Percentiles rank a stretch among this genome's conserved stretches.
phyloP scores from a whole-genome alignment of 2,113 vertebrate genomes.

The Scortum barcoo region DNA sequence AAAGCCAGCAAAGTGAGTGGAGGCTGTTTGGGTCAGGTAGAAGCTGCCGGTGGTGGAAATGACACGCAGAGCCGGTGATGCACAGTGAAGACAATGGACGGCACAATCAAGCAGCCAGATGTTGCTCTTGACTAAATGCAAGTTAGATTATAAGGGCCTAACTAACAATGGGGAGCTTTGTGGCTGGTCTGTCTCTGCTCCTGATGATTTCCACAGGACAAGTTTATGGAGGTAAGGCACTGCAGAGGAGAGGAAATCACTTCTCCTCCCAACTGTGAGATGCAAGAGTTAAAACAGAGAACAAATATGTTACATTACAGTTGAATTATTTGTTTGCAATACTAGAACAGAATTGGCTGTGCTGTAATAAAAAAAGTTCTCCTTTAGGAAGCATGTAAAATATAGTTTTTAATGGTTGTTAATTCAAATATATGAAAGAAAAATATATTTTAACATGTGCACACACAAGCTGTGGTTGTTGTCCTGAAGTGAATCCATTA shows the following conservation, averaged over 20 bases:
- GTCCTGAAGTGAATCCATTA: not conserved
- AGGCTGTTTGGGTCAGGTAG: not conserved
- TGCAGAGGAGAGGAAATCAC: conserved; percentile 2
- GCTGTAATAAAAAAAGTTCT: not conserved
- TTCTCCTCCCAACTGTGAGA: not conserved
- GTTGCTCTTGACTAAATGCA: conserved; percentile 52
- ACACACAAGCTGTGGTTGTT: not conserved
- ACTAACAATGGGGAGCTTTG: conserved; percentile 67
- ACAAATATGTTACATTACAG: not conserved
- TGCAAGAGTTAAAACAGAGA: not conserved
- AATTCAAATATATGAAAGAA: not conserved
- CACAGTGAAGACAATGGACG: conserved; percentile 29
- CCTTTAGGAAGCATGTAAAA: not conserved
- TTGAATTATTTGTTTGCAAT: not conserved
- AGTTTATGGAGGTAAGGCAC: conserved; percentile 76
- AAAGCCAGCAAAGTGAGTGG: conserved; percentile 36
- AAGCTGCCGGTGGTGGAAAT: conserved; percentile 35
- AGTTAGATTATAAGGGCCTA: conserved; percentile 12
- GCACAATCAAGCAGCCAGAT: conserved; percentile 42
- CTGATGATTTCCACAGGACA: conserved; percentile 65
- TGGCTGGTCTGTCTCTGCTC: conserved; percentile 65
- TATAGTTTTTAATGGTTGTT: not conserved
- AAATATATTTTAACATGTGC: not conserved
- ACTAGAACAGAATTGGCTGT: not conserved
- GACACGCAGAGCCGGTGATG: conserved; percentile 9